phyloP scores from a whole-genome alignment of 2,888 invertebrate genomes.

The Cephus spinipes region DNA sequence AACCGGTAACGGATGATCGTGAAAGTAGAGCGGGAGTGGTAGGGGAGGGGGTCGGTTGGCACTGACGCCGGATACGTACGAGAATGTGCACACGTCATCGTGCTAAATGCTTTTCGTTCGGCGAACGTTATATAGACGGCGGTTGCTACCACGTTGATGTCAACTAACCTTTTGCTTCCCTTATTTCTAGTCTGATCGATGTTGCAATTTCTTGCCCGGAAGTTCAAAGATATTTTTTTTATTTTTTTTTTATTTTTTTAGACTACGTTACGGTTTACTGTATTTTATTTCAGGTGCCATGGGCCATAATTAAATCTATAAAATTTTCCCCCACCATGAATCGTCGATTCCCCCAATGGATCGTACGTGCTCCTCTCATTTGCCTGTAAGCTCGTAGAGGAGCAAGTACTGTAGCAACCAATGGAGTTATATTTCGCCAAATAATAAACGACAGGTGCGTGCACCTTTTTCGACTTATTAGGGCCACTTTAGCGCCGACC shows the following conservation, averaged over 20 bases:
- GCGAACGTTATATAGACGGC: constrained; percentile 13
- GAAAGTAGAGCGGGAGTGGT: constrained; percentile 18
- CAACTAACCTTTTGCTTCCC: not conserved
- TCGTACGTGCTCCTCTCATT: no score
- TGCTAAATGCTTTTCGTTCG: constrained; percentile 57
- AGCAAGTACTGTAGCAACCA: no score
- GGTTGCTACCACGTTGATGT: not conserved
- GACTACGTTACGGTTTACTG: not conserved
- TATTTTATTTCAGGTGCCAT: no score
- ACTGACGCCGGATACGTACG: constrained; percentile 47
- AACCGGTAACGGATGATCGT: constrained; percentile 64
- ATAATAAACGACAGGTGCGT: no score
- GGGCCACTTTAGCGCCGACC: no score
- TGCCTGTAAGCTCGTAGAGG: no score
- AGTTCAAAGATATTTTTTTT: not conserved
- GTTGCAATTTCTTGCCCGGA: not conserved
- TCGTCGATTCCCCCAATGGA: no score
- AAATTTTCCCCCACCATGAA: no score
- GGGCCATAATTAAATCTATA: no score
- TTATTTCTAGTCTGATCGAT: not conserved
- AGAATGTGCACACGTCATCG: constrained; percentile 64
- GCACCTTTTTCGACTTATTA: no score
- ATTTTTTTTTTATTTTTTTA: no score
- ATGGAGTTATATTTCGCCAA: no score
- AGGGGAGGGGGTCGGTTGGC: constrained; percentile 14